Conservation (phyloP, 2,888 invertebrate genomes). For the Camponotus fellah region DNA sequence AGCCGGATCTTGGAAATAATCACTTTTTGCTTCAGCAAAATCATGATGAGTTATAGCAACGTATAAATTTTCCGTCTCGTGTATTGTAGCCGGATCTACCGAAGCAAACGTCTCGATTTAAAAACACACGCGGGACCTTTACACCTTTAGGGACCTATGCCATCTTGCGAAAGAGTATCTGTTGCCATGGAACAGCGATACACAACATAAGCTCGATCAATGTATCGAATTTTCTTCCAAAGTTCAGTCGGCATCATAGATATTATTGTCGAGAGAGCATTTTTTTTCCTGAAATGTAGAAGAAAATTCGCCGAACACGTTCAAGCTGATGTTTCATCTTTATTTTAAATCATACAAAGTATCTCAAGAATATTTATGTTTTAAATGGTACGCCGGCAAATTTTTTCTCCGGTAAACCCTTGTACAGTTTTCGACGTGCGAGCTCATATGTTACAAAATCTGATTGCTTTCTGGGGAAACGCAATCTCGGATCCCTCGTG, state of each 20-base stretch:
- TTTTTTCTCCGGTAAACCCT: constrained; percentile 70
- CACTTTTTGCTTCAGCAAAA: not conserved
- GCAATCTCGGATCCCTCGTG: constrained; percentile 77
- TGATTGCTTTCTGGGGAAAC: constrained; percentile 73
- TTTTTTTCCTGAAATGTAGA: not conserved
- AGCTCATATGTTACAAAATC: constrained; percentile 79
- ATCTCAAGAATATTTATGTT: constrained; percentile 23
- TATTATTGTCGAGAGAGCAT: not conserved
- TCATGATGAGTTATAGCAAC: not conserved
- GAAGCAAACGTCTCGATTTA: not conserved
- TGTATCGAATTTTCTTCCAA: constrained; percentile 62
- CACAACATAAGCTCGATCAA: constrained; percentile 69
- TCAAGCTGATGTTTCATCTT: not conserved
- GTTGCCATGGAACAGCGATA: constrained; percentile 76
- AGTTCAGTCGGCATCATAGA: not conserved
- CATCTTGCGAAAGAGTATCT: constrained; percentile 62
- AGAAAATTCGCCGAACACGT: not conserved
- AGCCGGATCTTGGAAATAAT: not conserved
- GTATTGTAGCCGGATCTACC: not conserved
- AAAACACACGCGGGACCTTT: not conserved
- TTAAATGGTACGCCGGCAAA: constrained; percentile 78
- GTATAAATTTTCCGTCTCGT: not conserved
- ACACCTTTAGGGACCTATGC: constrained; percentile 38
- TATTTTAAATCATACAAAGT: not conserved
- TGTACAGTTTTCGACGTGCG: constrained; percentile 70